These are phyloP conservation scores for Vidua macroura DNA, from an alignment of 2,113 vertebrate genomes.

Conservation along the genomic window DNA sequence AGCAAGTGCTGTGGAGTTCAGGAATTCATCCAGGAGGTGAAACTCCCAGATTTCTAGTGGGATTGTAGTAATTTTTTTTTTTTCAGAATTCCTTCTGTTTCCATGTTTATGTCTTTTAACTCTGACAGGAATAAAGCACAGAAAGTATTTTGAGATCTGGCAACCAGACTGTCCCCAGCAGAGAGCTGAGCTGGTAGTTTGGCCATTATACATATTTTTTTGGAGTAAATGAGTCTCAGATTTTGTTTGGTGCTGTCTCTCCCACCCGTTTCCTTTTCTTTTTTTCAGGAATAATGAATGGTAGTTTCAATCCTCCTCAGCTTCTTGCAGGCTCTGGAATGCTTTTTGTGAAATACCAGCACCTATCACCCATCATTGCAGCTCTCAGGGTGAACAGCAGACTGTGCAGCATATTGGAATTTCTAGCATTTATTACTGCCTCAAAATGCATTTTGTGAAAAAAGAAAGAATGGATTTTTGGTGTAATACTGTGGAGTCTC, in stretches of 20 bases:
- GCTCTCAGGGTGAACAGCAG: not conserved
- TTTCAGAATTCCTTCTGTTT: not conserved
- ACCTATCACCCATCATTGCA: not conserved
- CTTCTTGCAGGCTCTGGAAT: not conserved
- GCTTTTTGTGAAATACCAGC: slow-evolving; percentile 14
- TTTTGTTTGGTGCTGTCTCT: not conserved
- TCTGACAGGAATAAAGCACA: not conserved
- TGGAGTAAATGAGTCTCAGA: not conserved
- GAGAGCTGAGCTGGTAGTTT: not conserved
- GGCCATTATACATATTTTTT: not conserved
- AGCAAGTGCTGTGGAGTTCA: not conserved
- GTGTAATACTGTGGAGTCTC: not conserved
- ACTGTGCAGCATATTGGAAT: not conserved
- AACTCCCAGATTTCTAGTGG: not conserved
- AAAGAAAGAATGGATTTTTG: slow-evolving; percentile 3
- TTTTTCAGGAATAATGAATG: not conserved
- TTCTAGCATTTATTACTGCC: not conserved
- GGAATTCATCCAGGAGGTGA: not conserved
- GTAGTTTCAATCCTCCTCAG: not conserved
- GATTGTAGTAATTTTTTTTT: not conserved
- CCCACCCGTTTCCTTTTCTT: not conserved
- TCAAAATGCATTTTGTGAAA: not conserved
- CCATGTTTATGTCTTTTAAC: not conserved
- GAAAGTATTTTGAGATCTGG: not conserved
- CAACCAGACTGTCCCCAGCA: not conserved